Percentiles rank a stretch among this genome's conserved stretches.
phyloP scores from a whole-genome alignment of 2,888 invertebrate genomes.

The Drosophila quasianomalipes region DNA sequence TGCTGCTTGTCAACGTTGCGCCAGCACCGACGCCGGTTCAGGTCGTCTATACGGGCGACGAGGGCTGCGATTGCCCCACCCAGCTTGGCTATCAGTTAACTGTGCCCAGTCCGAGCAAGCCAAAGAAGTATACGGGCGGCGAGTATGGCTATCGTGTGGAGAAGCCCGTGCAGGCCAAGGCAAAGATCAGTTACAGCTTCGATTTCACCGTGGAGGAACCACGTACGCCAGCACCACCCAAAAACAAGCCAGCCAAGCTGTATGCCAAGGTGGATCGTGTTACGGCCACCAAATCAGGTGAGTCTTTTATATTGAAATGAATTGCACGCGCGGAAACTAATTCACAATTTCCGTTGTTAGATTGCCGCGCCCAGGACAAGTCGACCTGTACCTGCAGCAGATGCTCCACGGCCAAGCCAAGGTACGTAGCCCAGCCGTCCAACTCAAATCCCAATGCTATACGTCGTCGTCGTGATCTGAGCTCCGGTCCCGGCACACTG shows the following conservation, averaged over 20 bases:
- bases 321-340: neutral
- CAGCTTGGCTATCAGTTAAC: conserved; percentile 74
- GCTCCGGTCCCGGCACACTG: conserved; percentile 46
- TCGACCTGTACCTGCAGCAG: conserved; percentile 70
- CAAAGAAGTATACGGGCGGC: conserved; percentile 38
- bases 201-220: conserved; percentile 83
- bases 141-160: conserved; percentile 82
- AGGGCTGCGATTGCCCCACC: conserved; percentile 80
- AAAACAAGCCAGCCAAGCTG: conserved; percentile 60
- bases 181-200: conserved; percentile 78
- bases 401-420: conserved; percentile 59
- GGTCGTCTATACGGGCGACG: conserved; percentile 78
- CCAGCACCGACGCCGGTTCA: conserved; percentile 64
- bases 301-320: conserved; percentile 7
- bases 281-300: conserved; percentile 75
- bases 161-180: conserved; percentile 67
- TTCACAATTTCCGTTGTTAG: conserved; percentile 41
- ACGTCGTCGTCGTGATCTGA: conserved; percentile 76
- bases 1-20: conserved; percentile 11
- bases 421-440: conserved; percentile 76
- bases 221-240: conserved; percentile 54
- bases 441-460: conserved; percentile 55
- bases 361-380: conserved; percentile 52
- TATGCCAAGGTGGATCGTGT: conserved; percentile 79
- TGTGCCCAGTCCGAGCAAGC: conserved; percentile 65